A percentile compares a stretch with the other conserved stretches of the same genome.
Evolutionary conservation across 2,113 vertebrate species (phyloP).

Genomic region (Sinosuthora webbiana): DNA sequence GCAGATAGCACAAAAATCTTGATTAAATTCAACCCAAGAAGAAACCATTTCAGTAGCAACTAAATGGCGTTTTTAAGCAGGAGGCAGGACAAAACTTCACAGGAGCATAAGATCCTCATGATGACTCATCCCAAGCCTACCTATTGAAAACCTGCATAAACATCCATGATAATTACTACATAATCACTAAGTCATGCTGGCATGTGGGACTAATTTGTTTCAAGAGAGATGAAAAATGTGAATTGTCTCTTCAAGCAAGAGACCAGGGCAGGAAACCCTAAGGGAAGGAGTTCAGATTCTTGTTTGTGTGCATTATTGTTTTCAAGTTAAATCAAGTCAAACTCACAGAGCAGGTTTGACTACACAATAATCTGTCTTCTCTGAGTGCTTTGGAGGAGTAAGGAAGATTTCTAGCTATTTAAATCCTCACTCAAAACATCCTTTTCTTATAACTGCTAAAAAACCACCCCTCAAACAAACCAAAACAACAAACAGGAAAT

Average conservation of each 20-base stretch:
- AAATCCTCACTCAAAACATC: neutral
- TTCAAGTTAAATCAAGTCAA: slow-evolving; percentile 9
- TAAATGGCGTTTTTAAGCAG: neutral
- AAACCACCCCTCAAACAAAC: neutral
- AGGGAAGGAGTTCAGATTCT: neutral
- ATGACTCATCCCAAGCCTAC: neutral
- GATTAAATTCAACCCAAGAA: neutral
- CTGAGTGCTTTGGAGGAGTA: neutral
- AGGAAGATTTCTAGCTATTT: neutral
- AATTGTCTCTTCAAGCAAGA: slow-evolving; percentile 25
- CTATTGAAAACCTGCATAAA: slow-evolving; percentile 7
- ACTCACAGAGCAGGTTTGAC: neutral
- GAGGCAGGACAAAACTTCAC: neutral
- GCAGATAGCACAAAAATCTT: neutral
- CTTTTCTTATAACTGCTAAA: neutral
- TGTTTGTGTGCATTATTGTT: neutral
- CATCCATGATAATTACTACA: neutral
- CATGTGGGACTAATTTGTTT: slow-evolving; percentile 44
- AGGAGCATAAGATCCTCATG: neutral
- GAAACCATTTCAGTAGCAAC: neutral
- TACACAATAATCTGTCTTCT: neutral
- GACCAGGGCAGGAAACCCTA: slow-evolving; percentile 7
- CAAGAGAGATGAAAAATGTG: slow-evolving; percentile 25
- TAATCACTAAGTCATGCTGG: slow-evolving; percentile 18
- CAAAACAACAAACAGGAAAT: neutral